Evolutionary conservation across 2,113 vertebrate species (phyloP).

Genomic region (Ibidorhyncha struthersii): DNA sequence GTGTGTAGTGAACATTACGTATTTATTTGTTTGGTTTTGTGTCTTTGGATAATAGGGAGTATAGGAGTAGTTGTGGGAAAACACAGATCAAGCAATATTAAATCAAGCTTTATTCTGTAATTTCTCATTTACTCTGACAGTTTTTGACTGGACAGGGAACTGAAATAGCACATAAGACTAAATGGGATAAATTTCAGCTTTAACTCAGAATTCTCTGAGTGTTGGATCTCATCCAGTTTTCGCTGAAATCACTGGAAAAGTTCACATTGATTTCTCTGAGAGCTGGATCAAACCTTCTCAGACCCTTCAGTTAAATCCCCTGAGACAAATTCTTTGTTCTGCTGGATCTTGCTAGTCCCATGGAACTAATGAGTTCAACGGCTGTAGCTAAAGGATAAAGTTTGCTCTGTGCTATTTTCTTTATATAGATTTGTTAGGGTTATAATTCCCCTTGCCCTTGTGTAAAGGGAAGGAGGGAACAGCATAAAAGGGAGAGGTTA

Average conservation of each 20-base stretch:
- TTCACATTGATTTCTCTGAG: neutral
- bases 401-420: neutral
- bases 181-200: neutral
- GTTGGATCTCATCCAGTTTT: neutral
- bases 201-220: neutral
- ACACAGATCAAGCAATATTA: neutral
- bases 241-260: neutral
- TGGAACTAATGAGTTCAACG: neutral
- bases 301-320: neutral
- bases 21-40: neutral
- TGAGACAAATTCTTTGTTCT: conserved; percentile 2
- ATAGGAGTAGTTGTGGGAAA: neutral
- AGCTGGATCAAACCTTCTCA: neutral
- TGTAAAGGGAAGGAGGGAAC: neutral
- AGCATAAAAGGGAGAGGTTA: neutral
- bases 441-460: neutral
- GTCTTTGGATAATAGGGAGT: neutral
- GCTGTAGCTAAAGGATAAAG: neutral
- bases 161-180: neutral
- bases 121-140: neutral
- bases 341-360: neutral
- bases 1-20: neutral
- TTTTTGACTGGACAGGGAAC: neutral
- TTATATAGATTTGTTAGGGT: neutral
- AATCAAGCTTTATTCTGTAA: neutral